Conservation (phyloP, 2,113 vertebrate genomes). For the Perognathus longimembris region DNA sequence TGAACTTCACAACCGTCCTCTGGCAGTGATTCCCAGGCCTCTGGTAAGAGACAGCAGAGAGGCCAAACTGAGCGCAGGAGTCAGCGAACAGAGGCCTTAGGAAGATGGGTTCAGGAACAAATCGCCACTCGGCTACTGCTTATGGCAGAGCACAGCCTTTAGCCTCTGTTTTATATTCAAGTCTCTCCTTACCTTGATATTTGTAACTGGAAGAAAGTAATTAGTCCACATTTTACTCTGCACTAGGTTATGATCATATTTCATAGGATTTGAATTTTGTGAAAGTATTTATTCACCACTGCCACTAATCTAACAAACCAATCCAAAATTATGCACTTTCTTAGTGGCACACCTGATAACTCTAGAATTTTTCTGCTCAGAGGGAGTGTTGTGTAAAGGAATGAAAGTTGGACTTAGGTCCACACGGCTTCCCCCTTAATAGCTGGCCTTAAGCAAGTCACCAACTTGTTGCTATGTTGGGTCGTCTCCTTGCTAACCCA, state of each 20-base stretch:
- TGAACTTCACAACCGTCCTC: background rate
- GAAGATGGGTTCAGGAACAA: background rate
- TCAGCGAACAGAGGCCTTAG: background rate
- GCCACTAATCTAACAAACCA: background rate
- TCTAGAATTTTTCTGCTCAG: background rate
- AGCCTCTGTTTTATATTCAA: background rate
- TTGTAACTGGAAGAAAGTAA: background rate
- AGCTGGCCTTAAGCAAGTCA: background rate
- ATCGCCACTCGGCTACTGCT: background rate
- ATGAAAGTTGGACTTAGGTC: background rate
- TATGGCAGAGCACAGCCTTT: no score
- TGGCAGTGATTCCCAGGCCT: background rate
- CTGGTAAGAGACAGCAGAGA: background rate
- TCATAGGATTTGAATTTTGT: background rate
- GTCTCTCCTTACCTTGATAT: background rate
- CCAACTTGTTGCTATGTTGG: background rate
- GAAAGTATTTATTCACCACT: rapidly evolving
- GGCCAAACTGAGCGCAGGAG: background rate
- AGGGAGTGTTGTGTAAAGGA: rapidly evolving
- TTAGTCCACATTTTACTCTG: background rate
- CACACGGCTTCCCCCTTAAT: background rate
- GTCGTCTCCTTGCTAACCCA: background rate
- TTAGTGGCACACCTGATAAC: background rate
- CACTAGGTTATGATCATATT: background rate
- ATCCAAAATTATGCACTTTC: background rate